Evolutionary conservation across 1,140 invertebrate genomes (phyloP).

Genomic region (Ostrea edulis): DNA sequence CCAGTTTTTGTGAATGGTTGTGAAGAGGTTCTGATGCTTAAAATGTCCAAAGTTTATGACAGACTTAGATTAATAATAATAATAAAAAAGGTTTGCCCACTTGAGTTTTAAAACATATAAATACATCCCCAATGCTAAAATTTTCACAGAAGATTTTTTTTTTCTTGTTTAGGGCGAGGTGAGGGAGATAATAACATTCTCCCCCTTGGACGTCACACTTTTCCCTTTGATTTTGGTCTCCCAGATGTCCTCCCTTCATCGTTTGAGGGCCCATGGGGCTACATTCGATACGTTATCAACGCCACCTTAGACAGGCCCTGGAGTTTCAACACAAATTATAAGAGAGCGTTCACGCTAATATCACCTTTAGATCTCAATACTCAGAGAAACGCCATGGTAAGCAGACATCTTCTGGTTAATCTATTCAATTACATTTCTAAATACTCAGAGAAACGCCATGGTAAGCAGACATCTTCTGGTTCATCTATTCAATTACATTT

Average conservation of each 20-base stretch:
- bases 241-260: conserved; percentile 4
- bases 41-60: too few relatives aligned
- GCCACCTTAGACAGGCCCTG: neutral
- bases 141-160: neutral
- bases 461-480: neutral
- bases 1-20: too few relatives aligned
- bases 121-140: neutral
- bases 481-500: too few relatives aligned
- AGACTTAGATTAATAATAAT: too few relatives aligned
- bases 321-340: conserved; percentile 19
- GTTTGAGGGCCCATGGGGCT: conserved; percentile 5
- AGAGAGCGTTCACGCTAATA: neutral
- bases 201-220: neutral
- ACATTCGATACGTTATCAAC: conserved; percentile 6
- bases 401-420: neutral
- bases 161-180: neutral
- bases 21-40: too few relatives aligned
- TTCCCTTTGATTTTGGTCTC: neutral
- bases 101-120: neutral
- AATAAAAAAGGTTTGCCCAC: too few relatives aligned
- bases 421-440: neutral
- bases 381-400: neutral
- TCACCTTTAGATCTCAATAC: neutral
- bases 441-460: neutral
- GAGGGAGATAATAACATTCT: neutral